A percentile compares a stretch with the other conserved stretches of the same genome.
Conservation (phyloP, 37 sponge, comb jelly and placozoan species). For the Halisarca cf. caerulea region DNA sequence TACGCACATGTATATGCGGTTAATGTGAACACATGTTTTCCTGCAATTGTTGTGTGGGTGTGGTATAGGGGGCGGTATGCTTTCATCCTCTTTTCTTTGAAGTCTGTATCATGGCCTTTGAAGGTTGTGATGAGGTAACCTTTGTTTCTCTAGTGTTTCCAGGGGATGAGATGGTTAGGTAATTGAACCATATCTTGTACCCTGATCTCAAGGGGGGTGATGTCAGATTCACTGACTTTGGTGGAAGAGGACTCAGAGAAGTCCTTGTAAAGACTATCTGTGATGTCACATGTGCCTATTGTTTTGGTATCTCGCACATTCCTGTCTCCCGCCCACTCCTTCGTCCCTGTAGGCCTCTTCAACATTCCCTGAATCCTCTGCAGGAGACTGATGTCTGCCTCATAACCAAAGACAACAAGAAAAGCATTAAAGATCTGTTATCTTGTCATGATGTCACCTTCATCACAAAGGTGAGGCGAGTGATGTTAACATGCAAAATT, state of each 20-base stretch:
- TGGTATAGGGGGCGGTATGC: not conserved
- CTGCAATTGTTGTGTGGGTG: not conserved
- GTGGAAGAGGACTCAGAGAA: not conserved
- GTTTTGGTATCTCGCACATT: too few species aligned
- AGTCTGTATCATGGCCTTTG: not conserved
- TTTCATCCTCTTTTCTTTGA: not conserved
- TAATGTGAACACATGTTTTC: not conserved
- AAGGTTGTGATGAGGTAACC: not conserved
- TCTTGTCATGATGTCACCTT: not conserved
- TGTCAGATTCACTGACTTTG: not conserved
- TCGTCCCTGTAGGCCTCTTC: conserved; percentile 48
- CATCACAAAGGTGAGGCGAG: not conserved
- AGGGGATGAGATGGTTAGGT: too few species aligned
- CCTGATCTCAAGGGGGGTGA: too few species aligned
- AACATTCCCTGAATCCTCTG: conserved; percentile 58
- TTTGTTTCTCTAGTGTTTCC: not conserved
- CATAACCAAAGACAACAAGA: conserved; percentile 68
- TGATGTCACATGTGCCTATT: not conserved
- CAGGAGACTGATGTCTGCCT: conserved; percentile 65
- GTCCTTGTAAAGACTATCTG: not conserved
- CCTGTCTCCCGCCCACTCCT: not conserved
- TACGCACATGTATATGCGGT: not conserved
- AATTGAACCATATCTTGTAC: too few species aligned
- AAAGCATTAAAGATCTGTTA: conserved; percentile 41
- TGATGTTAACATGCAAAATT: not conserved